Base-by-base conservation (phyloP, 1,140 invertebrate species). In the Dinoponera quadriceps region DNA sequence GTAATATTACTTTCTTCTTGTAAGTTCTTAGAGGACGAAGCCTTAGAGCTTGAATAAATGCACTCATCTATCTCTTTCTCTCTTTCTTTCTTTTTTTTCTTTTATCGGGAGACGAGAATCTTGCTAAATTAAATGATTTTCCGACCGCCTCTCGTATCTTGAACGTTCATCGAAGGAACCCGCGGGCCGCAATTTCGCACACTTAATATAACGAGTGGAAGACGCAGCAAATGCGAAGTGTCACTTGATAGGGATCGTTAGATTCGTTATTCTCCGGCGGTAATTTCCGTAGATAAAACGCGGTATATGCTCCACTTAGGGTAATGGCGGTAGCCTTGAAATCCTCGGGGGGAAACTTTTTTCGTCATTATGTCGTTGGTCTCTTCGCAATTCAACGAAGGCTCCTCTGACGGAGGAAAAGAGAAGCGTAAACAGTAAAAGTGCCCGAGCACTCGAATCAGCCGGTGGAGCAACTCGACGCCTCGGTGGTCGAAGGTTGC, bases 281-380 rank as follows among this genome's bases (percentile, higher is more conserved):
- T 78, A 68, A 77, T 77, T 77, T 66, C n/a, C 49, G 29, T 51
- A 77, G 14, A 27, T 63, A 65, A 77, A 22, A 66, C 9, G 27
- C 38, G 25, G 60, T 18, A 44, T 18, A 44, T 44, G 75, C 22
- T 78, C 63, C 33, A 78, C 86, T 85, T 80, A 78, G 65, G 48
- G 72, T 83, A 84, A 85, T 82, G 54, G 38, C 38, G 55, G 18
- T 38, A 86, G 73, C 84, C 85, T 81, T 85, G 84, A 81, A 66
- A 81, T 66, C 72, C 72, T 86, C 82, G 63, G 80, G 75, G 83
- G 38, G 44, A 78, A 78, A 18, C 49, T 55, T 20, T 69, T 57
- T 14, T 16, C 14, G 54, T 77, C 48, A 69, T 49, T 69, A 78
- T 9, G 74, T 44, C 65, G 22, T 44, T 65, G 22, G 18, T 78